Conservation (phyloP, 2,888 invertebrate species). For the Caenorhabditis plicata region DNA sequence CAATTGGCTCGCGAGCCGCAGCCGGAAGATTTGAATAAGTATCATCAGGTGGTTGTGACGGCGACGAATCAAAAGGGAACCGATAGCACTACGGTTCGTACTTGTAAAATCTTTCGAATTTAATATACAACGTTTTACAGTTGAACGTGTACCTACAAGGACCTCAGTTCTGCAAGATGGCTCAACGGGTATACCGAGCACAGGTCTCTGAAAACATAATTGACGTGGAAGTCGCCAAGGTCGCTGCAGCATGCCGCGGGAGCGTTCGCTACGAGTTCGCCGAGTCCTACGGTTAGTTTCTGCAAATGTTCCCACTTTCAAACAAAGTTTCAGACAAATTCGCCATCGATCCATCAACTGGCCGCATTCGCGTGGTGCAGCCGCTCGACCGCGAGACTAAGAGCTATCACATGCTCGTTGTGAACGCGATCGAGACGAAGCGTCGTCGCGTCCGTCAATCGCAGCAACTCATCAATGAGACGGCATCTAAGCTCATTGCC, state of each 20-base stretch:
- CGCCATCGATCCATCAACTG: conserved; percentile 46
- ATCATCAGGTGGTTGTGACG: conserved; percentile 47
- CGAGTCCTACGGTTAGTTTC: too few relatives aligned
- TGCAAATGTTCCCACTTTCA: background rate
- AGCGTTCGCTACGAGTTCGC: too few relatives aligned
- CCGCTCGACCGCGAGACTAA: conserved; percentile 58
- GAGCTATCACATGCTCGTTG: conserved; percentile 50
- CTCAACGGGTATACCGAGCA: conserved; percentile 42
- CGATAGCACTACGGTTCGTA: conserved; percentile 36
- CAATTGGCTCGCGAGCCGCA: conserved; percentile 40
- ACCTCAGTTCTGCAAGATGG: background rate
- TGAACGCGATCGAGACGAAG: conserved; percentile 48
- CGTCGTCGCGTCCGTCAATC: conserved; percentile 18
- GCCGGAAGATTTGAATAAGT: conserved; percentile 37
- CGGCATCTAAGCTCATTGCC: conserved; percentile 43
- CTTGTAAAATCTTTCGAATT: background rate
- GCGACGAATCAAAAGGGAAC: conserved; percentile 43
- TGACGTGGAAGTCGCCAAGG: conserved; percentile 30
- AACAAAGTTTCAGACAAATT: conserved; percentile 49
- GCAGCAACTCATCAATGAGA: too few relatives aligned
- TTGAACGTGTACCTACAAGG: conserved; percentile 34
- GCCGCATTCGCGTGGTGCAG: conserved; percentile 44
- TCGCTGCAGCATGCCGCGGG: conserved; percentile 38
- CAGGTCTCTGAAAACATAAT: conserved; percentile 51
- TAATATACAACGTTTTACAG: conserved; percentile 20